Evolutionary conservation across 2,888 invertebrate species (phyloP).

Genomic region (Mayetiola destructor): DNA sequence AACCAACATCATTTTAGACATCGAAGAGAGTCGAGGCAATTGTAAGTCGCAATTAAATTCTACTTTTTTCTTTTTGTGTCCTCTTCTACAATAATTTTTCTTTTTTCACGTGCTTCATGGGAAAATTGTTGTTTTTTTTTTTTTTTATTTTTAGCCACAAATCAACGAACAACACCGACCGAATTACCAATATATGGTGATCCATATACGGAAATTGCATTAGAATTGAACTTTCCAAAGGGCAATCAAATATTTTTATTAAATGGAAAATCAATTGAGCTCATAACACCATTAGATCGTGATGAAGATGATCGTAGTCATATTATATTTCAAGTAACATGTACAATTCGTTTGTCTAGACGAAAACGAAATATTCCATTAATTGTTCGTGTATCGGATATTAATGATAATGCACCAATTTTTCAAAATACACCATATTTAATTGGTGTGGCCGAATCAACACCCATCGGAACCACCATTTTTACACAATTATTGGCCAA

Average conservation of each 20-base stretch:
- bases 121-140: background rate
- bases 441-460: constrained; percentile 72
- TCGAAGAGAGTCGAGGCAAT: constrained; percentile 72
- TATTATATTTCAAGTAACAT: constrained; percentile 77
- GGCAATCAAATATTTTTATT: constrained; percentile 64
- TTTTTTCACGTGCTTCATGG: constrained; percentile 8
- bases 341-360: constrained; percentile 63
- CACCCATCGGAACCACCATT: constrained; percentile 72
- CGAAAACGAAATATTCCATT: constrained; percentile 75
- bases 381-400: constrained; percentile 77
- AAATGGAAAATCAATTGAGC: constrained; percentile 65
- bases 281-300: constrained; percentile 67
- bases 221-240: constrained; percentile 68
- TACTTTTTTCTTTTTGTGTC: background rate
- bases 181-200: constrained; percentile 73
- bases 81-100: background rate
- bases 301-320: constrained; percentile 75
- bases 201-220: constrained; percentile 58
- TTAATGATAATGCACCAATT: constrained; percentile 77
- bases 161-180: constrained; percentile 66
- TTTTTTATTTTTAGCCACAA: constrained; percentile 45
- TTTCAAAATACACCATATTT: constrained; percentile 75
- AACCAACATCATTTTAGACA: constrained; percentile 78
- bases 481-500: constrained; percentile 66
- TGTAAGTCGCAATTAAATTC: constrained; percentile 48